Evolutionary conservation across 1,140 invertebrate species (phyloP).

Genomic region (Drosophila rufa): DNA sequence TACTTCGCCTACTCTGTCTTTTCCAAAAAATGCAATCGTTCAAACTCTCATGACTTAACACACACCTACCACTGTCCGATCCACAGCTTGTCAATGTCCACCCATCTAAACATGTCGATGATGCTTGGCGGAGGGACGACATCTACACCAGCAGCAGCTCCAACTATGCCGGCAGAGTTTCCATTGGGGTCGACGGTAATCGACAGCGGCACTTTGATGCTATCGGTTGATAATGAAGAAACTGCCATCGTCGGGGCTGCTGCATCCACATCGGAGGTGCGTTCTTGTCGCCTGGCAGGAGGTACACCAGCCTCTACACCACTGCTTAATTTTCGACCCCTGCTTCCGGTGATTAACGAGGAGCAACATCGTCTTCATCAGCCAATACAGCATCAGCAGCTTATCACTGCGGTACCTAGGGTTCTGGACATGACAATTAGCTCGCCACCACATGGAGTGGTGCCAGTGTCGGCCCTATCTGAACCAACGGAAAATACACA

Average conservation of each 20-base stretch:
- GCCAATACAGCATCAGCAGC: constrained; percentile 13
- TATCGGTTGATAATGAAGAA: constrained; percentile 3
- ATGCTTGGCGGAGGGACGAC: background rate
- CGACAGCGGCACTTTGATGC: background rate
- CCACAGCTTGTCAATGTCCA: constrained; percentile 21
- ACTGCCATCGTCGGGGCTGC: background rate
- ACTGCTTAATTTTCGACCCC: constrained; percentile 26
- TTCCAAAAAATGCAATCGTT: background rate
- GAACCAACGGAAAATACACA: background rate
- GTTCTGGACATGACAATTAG: constrained; percentile 23
- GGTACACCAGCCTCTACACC: constrained; percentile 31
- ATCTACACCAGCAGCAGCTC: background rate
- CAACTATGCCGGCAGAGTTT: constrained; percentile 11
- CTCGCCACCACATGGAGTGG: background rate
- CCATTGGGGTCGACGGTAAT: background rate
- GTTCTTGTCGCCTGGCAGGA: constrained; percentile 10
- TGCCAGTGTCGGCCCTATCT: background rate
- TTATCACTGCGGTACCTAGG: constrained; percentile 4
- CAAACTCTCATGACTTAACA: background rate
- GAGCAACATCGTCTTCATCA: constrained; percentile 28
- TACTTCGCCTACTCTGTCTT: background rate
- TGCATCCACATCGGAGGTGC: background rate
- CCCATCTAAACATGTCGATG: constrained; percentile 6
- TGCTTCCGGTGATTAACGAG: constrained; percentile 58
- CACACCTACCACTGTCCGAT: constrained; percentile 18